Evolutionary conservation across 1,140 invertebrate species (phyloP).

Genomic region (Bombus waltoni): DNA sequence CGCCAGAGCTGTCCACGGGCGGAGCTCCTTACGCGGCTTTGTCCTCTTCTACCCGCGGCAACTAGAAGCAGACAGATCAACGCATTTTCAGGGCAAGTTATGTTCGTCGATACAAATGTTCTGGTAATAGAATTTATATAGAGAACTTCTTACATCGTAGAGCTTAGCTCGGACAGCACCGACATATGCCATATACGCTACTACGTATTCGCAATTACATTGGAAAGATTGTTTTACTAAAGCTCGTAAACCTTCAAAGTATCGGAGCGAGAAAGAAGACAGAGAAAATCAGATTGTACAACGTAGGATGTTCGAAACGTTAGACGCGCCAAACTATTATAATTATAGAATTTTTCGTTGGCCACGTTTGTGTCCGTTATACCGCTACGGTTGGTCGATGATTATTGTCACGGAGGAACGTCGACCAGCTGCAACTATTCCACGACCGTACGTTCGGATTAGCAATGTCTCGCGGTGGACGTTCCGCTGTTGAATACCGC

Average conservation of each 20-base stretch:
- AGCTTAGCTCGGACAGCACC: not conserved
- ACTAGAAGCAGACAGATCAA: slow-evolving; percentile 26
- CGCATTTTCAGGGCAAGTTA: slow-evolving; percentile 1
- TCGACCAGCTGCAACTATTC: slow-evolving; percentile 53
- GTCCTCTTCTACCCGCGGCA: slow-evolving; percentile 29
- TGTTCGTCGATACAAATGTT: not conserved
- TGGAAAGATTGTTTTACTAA: too few species aligned
- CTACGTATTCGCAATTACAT: too few species aligned
- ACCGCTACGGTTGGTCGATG: not conserved
- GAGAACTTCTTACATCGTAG: not conserved
- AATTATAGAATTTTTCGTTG: slow-evolving; percentile 36
- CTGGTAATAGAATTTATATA: not conserved
- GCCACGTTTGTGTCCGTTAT: not conserved
- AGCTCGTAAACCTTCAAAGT: too few species aligned
- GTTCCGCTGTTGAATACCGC: slow-evolving; percentile 18
- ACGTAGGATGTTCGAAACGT: too few species aligned
- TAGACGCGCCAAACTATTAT: too few species aligned
- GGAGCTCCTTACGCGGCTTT: slow-evolving; percentile 23
- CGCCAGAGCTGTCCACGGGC: slow-evolving; percentile 21
- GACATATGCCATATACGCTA: not conserved
- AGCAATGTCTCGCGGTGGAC: slow-evolving; percentile 30
- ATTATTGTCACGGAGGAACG: slow-evolving; percentile 54
- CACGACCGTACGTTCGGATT: slow-evolving; percentile 35
- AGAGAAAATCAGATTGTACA: too few species aligned
- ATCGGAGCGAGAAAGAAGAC: too few species aligned